phyloP scores from a whole-genome alignment of 2,888 invertebrate species.

The Sarcophaga rosellei region DNA sequence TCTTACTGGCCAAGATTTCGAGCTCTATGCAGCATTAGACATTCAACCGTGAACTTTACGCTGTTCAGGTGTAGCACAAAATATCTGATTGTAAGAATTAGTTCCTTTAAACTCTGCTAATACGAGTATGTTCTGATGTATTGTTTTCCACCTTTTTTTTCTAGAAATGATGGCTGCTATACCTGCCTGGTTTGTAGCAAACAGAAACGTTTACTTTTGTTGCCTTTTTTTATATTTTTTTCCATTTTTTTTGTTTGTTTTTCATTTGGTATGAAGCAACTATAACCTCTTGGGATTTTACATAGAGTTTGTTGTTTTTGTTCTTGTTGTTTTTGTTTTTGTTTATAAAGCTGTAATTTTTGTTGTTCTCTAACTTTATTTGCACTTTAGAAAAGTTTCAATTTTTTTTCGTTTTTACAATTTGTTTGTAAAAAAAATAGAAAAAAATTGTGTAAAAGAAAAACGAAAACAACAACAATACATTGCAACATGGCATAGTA shows the following conservation, averaged over 20 bases:
- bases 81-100: neutral
- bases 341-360: neutral
- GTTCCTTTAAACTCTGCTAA: neutral
- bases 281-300: constrained; percentile 46
- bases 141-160: neutral
- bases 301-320: constrained; percentile 7
- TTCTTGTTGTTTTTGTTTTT: neutral
- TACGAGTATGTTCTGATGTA: neutral
- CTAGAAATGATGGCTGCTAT: constrained; percentile 8
- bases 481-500: neutral
- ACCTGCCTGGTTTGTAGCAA: neutral
- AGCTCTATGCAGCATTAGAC: no score
- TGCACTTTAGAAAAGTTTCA: constrained; percentile 16
- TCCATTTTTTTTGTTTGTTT: neutral
- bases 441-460: neutral
- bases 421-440: constrained; percentile 23
- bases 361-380: constrained; percentile 28
- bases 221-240: no score
- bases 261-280: constrained; percentile 44
- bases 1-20: no score
- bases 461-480: neutral
- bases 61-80: no score
- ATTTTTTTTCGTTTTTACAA: constrained; percentile 3
- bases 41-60: no score
- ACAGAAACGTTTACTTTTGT: neutral